Percentiles rank a stretch among this genome's conserved stretches.
Conservation (phyloP, 2,888 invertebrate genomes). For the Epinotia nisella region DNA sequence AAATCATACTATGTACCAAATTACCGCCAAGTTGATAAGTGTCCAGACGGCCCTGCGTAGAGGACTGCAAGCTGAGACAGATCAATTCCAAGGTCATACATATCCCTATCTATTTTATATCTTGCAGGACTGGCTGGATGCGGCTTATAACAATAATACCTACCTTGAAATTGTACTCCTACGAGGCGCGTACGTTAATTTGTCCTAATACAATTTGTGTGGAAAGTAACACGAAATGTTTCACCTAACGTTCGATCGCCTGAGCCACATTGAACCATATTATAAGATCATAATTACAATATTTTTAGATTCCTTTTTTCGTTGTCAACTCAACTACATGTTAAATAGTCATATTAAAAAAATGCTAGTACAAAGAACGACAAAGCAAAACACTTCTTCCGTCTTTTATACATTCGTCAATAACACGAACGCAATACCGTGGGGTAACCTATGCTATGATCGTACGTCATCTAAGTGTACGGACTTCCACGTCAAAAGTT, state of each 20-base stretch:
- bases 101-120: too few species aligned
- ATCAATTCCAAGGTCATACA: too few species aligned
- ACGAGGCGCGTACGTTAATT: background rate
- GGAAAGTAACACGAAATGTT: background rate
- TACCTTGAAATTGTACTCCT: too few species aligned
- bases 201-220: background rate
- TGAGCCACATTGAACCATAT: background rate
- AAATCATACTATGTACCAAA: too few species aligned
- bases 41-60: too few species aligned
- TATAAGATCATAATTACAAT: background rate
- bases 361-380: background rate
- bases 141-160: too few species aligned
- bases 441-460: background rate
- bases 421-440: background rate
- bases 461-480: background rate
- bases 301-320: background rate
- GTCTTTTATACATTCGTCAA: background rate
- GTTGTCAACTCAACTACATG: background rate
- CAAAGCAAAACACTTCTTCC: background rate
- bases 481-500: background rate
- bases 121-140: too few species aligned
- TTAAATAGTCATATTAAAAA: too few species aligned
- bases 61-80: too few species aligned
- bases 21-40: too few species aligned
- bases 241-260: background rate